Conservation (phyloP, 2,797 vertebrate species). For the Iguana delicatissima region DNA sequence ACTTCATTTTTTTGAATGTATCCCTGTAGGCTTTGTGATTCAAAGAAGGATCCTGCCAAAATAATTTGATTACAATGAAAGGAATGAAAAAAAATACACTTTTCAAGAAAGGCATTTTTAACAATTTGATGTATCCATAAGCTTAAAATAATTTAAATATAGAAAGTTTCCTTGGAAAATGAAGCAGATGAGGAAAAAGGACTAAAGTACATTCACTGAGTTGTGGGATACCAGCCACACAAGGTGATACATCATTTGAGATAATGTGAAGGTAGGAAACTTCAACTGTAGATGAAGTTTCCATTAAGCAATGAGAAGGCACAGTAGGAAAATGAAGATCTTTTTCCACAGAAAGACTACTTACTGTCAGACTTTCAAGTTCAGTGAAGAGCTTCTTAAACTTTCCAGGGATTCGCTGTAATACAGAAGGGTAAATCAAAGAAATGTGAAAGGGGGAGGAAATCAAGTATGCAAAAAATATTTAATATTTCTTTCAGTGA, state of each 20-base stretch:
- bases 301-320: constrained; percentile 15
- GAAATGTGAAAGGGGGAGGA: neutral
- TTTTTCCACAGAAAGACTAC: constrained; percentile 65
- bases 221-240: constrained; percentile 19
- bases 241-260: neutral
- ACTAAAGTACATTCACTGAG: neutral
- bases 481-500: neutral
- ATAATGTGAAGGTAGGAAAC: rapidly evolving
- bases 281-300: constrained; percentile 11
- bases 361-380: constrained; percentile 95
- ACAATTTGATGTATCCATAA: constrained; percentile 63
- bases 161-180: constrained; percentile 64
- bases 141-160: constrained; percentile 69
- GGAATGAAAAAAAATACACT: constrained; percentile 72
- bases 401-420: constrained; percentile 96
- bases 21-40: constrained; percentile 99
- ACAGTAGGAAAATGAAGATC: constrained; percentile 14
- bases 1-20: constrained; percentile 98
- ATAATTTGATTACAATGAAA: constrained; percentile 74
- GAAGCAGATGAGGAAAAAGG: constrained; percentile 38
- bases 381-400: constrained; percentile 98
- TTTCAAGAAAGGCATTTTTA: constrained; percentile 70
- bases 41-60: constrained; percentile 93
- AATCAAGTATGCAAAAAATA: constrained; percentile 41
- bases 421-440: constrained; percentile 38